A percentile compares a stretch with the other conserved stretches of the same genome.
Conservation (phyloP, 2,797 vertebrate species). For the Caiman crocodilus region DNA sequence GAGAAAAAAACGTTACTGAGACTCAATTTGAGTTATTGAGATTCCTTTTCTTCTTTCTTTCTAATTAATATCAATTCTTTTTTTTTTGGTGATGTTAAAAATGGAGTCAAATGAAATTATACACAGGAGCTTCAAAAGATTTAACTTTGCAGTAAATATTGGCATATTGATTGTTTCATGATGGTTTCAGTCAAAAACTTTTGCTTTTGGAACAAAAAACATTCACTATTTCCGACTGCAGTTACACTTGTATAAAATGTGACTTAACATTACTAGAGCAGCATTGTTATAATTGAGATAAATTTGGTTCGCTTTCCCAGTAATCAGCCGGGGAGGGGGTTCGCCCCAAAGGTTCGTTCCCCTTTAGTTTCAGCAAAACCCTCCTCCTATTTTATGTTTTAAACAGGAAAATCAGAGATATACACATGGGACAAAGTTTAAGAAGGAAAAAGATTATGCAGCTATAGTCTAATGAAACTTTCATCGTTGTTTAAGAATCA, state of each 20-base stretch:
- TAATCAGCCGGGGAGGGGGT: neutral
- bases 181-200: neutral
- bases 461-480: accelerated
- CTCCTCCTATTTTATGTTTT: neutral
- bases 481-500: accelerated
- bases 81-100: conserved; percentile 3
- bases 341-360: neutral
- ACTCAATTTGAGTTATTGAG: neutral
- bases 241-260: neutral
- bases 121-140: neutral
- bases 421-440: neutral
- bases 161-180: neutral
- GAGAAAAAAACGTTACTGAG: conserved; percentile 33
- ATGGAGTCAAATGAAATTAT: neutral
- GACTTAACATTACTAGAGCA: neutral
- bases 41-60: conserved; percentile 33
- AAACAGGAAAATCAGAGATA: neutral
- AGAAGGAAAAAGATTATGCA: neutral
- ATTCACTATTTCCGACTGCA: neutral
- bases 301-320: neutral
- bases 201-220: neutral
- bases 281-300: neutral
- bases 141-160: conserved; percentile 17
- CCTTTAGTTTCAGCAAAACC: neutral
- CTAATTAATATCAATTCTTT: conserved; percentile 20